A percentile compares a stretch with the other conserved stretches of the same genome.
These are phyloP conservation scores for Pseudorhiza aurosa DNA, from an alignment of 30 jellyfish, hydroid and myxozoan genomes.

Conservation along the genomic window DNA sequence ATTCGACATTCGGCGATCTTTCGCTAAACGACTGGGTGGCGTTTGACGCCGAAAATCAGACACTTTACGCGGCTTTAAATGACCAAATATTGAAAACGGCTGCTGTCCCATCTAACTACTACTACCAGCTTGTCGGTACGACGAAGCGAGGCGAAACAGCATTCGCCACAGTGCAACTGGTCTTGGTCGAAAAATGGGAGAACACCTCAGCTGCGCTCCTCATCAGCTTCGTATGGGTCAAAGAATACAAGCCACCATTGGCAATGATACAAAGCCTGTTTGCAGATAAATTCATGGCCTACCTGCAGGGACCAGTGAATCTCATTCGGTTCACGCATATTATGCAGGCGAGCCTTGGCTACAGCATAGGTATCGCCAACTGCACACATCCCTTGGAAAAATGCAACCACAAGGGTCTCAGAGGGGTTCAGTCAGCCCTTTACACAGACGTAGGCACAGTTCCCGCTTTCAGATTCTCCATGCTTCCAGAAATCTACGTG, in stretches of 20 bases:
- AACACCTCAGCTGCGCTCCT: conserved; percentile 30
- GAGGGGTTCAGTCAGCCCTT: neutral
- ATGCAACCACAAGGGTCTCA: conserved; percentile 17
- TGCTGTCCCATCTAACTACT: neutral
- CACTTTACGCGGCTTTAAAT: conserved; percentile 39
- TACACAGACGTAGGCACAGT: conserved; percentile 1
- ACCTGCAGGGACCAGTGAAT: neutral
- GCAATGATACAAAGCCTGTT: conserved; percentile 12
- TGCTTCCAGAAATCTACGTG: conserved; percentile 30
- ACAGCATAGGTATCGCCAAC: conserved; percentile 19
- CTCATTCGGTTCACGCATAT: conserved; percentile 7
- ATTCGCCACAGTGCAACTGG: conserved; percentile 17
- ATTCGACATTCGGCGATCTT: conserved; percentile 37
- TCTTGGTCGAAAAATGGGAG: conserved; percentile 4
- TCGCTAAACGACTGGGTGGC: conserved; percentile 31
- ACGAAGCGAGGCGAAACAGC: conserved; percentile 51
- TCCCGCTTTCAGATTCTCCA: conserved; percentile 25
- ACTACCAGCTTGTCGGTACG: conserved; percentile 32
- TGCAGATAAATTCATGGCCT: conserved; percentile 18
- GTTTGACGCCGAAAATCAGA: conserved; percentile 13
- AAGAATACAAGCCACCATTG: conserved; percentile 3
- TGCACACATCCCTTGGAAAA: conserved; percentile 15
- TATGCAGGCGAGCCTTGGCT: neutral
- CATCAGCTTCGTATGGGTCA: conserved; percentile 27
- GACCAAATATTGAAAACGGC: neutral